phyloP scores from a whole-genome alignment of 2,797 vertebrate genomes.

The Zalophus californianus region DNA sequence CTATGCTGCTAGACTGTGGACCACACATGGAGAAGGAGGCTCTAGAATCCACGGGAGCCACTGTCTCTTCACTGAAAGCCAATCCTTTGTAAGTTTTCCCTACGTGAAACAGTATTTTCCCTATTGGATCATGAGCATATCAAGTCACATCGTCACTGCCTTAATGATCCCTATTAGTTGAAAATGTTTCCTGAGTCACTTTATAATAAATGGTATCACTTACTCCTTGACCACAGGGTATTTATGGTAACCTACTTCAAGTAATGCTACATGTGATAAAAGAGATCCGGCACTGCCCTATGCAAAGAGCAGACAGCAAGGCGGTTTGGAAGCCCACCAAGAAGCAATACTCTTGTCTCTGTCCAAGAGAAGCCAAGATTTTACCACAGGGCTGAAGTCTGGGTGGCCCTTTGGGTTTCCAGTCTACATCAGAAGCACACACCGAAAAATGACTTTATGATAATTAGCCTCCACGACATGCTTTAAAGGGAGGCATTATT shows the following conservation, averaged over 20 bases:
- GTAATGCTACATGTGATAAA: conserved; percentile 14
- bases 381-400: conserved; percentile 74
- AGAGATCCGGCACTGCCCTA: neutral
- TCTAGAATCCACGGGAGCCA: neutral
- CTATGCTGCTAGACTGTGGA: neutral
- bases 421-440: conserved; percentile 58
- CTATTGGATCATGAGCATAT: neutral
- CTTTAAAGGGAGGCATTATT: conserved; percentile 73
- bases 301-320: conserved; percentile 47
- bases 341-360: conserved; percentile 63
- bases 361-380: conserved; percentile 68
- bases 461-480: conserved; percentile 65
- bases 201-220: conserved; percentile 64
- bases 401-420: conserved; percentile 79
- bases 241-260: conserved; percentile 59
- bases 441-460: conserved; percentile 58
- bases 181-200: conserved; percentile 52
- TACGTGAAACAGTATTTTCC: neutral
- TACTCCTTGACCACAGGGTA: conserved; percentile 52
- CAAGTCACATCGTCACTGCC: neutral
- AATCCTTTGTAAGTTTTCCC: conserved; percentile 20
- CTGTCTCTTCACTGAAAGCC: neutral
- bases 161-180: conserved; percentile 50
- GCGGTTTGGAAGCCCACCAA: conserved; percentile 74
- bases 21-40: neutral